Base-by-base conservation (phyloP, 53 echinoderm and acorn worm species). In the Arbacia lixula region DNA sequence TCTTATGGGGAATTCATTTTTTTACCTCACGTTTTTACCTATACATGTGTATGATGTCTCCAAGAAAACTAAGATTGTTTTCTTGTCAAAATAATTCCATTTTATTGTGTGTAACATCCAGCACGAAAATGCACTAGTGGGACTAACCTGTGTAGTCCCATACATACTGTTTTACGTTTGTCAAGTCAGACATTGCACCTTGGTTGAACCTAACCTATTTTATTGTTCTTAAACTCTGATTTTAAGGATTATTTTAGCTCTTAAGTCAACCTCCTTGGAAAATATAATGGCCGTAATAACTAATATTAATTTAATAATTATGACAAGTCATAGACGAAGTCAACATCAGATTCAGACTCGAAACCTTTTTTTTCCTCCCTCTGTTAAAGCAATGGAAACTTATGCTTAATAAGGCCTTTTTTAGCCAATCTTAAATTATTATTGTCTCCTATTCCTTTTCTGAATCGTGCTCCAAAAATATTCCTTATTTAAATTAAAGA, bases 121-220 rank as follows among this genome's bases (percentile, higher is more conserved):
- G 58, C 58, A 57, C 58, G 58, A 57, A 57, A 57, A 57, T 57
- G 22, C 58, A 57, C 58, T 57, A 57, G 22, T 57, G 58, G 58
- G 58, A 57, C 58, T 57, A 57, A 57, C 58, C 9, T 21, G 22
- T 57, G 58, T 57, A 57, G 58, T 57, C 58, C 58, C 58, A 57
- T 57, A 57, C 58, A 57, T 21, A 12, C 22, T 20, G 9, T 57
- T 57, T 12, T 57, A 57, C n/a, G 58, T 57, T 57, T 57, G 58
- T 57, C 19, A 57, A 57, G 58, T 57, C n/a, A 57, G 58, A 57
- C 58, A 57, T 57, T 57, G 58, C 58, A 57, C 22, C 58, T 57
- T 57, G 9, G 22, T 57, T 57, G 58, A 12, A 12, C 58, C n/a
- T 57, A 57, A 57, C 9, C 58, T 57, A 57, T 57, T 57, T 21